These are phyloP conservation scores for Lymantria monacha DNA, from an alignment of 2,888 invertebrate species.

Conservation along the genomic window DNA sequence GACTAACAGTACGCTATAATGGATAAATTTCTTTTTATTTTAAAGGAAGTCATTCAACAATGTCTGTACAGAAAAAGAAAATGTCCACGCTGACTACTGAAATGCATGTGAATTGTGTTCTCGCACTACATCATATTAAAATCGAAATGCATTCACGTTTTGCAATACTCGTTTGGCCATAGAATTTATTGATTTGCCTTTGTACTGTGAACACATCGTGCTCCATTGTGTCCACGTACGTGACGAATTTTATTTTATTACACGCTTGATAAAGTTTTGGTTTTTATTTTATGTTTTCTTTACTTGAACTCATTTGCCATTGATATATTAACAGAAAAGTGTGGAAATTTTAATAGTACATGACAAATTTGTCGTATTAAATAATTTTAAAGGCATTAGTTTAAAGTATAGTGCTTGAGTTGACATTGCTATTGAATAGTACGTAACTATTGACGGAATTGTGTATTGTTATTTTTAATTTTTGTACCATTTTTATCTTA, in stretches of 20 bases:
- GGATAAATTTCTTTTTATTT: no score
- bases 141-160: slow-evolving; percentile 69
- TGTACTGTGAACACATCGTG: slow-evolving; percentile 54
- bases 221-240: slow-evolving; percentile 56
- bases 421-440: background rate
- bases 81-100: slow-evolving; percentile 7
- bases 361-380: background rate
- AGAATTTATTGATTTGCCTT: slow-evolving; percentile 72
- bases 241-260: slow-evolving; percentile 60
- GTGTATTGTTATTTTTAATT: no score
- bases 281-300: background rate
- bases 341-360: background rate
- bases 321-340: background rate
- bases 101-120: slow-evolving; percentile 28
- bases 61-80: no score
- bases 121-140: slow-evolving; percentile 40
- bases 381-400: slow-evolving; percentile 6
- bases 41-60: no score
- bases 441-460: background rate
- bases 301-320: background rate
- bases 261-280: background rate
- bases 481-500: no score
- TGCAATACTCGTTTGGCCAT: slow-evolving; percentile 54
- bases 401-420: slow-evolving; percentile 10
- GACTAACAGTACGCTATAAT: no score